phyloP scores from a whole-genome alignment of 2,113 vertebrate genomes.

The Scytalopus superciliaris region DNA sequence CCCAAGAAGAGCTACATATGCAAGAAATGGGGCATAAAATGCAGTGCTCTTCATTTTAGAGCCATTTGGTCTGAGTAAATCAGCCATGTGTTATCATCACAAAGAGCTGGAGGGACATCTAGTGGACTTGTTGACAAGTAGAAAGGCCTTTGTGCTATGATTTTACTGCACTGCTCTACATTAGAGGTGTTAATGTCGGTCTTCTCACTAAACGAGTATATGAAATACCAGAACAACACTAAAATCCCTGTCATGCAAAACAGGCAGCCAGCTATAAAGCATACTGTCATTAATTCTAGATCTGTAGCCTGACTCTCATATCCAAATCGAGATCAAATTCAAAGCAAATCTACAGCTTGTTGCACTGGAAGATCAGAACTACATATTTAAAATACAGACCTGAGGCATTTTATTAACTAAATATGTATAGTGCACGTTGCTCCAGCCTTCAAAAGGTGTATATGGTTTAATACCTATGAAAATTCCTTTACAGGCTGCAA shows the following conservation, averaged over 20 bases:
- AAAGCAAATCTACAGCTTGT: background rate
- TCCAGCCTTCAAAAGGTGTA: background rate
- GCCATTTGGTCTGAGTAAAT: background rate
- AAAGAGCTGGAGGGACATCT: constrained; percentile 60
- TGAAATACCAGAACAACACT: background rate
- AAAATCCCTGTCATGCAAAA: background rate
- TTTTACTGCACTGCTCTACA: background rate
- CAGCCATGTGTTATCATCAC: background rate
- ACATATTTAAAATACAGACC: background rate
- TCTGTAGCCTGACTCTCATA: background rate
- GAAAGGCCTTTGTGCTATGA: background rate
- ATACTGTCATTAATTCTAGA: background rate
- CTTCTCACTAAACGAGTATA: background rate
- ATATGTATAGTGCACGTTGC: background rate
- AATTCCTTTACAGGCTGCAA: background rate
- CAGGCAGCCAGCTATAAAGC: background rate
- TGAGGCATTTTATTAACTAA: background rate
- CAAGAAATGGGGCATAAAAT: background rate
- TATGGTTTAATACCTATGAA: background rate
- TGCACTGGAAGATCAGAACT: background rate
- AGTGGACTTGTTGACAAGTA: constrained; percentile 18
- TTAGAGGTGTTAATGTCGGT: background rate
- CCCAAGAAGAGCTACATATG: background rate
- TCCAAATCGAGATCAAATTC: background rate
- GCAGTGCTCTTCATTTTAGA: background rate